A percentile compares a stretch with the other conserved stretches of the same genome.
Evolutionary conservation across 1,140 invertebrate species (phyloP).

Genomic region (Dolichoris vasculosae): DNA sequence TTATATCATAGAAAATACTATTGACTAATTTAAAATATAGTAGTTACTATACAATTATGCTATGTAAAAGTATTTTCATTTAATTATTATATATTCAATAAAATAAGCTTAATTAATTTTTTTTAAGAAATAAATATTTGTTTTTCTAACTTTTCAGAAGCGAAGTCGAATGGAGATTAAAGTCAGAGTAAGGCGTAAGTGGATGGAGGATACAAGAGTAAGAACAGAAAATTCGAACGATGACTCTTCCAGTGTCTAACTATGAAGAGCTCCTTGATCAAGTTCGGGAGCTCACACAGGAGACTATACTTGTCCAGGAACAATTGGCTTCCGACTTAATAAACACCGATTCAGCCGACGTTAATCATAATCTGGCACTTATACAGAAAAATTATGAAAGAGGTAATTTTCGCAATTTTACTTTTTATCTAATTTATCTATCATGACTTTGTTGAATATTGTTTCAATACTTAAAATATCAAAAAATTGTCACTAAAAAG

Average conservation of each 20-base stretch:
- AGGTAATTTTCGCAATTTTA: constrained; percentile 54
- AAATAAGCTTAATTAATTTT: background rate
- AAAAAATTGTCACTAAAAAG: no score
- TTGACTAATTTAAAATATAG: no score
- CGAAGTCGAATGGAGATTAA: constrained; percentile 58
- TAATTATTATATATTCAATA: no score
- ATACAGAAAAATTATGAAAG: constrained; percentile 64
- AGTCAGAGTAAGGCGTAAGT: constrained; percentile 25
- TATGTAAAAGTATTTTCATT: no score
- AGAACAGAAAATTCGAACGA: constrained; percentile 55
- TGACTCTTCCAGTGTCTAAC: constrained; percentile 75
- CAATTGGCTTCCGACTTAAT: constrained; percentile 68
- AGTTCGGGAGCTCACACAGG: constrained; percentile 74
- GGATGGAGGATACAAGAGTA: background rate
- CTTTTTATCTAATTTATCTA: no score
- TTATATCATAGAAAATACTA: no score
- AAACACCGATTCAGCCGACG: constrained; percentile 61
- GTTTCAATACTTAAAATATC: no score
- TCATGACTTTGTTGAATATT: no score
- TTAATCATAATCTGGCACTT: constrained; percentile 67
- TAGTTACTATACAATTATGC: no score
- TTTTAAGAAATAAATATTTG: background rate
- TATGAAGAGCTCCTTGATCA: constrained; percentile 75
- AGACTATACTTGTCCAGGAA: constrained; percentile 71
- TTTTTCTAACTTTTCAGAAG: constrained; percentile 46